Evolutionary conservation across 2,888 invertebrate genomes (phyloP).

Genomic region (Alentia gelatinosa): DNA sequence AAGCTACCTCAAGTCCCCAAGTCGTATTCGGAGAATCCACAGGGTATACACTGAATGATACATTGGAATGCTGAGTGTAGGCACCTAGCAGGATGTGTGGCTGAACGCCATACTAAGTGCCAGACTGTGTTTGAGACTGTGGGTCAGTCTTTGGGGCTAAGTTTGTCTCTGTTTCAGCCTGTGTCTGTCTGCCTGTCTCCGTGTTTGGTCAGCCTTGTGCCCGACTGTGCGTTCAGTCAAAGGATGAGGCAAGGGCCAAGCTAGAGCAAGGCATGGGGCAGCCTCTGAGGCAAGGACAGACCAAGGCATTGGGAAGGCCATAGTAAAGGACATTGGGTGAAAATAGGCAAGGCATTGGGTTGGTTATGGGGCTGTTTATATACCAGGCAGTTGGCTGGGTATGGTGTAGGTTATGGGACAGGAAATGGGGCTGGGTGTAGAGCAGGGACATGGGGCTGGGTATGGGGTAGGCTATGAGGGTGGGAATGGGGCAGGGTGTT

Average conservation of each 20-base stretch:
- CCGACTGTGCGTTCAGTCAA: background rate
- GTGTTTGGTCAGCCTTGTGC: too few relatives aligned
- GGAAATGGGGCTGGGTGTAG: background rate
- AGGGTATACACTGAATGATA: too few relatives aligned
- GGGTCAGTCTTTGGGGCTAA: too few relatives aligned
- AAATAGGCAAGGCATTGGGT: background rate
- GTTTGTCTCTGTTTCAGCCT: too few relatives aligned
- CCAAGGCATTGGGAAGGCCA: background rate
- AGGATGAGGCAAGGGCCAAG: background rate
- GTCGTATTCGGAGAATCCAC: too few relatives aligned
- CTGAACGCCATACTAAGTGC: too few relatives aligned
- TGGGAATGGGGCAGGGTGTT: background rate
- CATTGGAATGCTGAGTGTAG: too few relatives aligned
- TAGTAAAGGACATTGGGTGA: background rate
- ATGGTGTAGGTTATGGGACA: background rate
- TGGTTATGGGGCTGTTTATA: background rate
- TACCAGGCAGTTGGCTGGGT: background rate
- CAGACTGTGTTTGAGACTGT: too few relatives aligned
- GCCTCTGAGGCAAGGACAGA: background rate
- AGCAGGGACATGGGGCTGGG: background rate
- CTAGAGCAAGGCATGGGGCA: background rate
- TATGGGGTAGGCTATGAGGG: background rate
- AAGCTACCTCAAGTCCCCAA: too few relatives aligned
- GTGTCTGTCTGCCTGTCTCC: too few relatives aligned
- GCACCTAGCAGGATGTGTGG: too few relatives aligned